Base-by-base conservation (phyloP, 2,797 vertebrate species). In the Pempheris klunzingeri region DNA sequence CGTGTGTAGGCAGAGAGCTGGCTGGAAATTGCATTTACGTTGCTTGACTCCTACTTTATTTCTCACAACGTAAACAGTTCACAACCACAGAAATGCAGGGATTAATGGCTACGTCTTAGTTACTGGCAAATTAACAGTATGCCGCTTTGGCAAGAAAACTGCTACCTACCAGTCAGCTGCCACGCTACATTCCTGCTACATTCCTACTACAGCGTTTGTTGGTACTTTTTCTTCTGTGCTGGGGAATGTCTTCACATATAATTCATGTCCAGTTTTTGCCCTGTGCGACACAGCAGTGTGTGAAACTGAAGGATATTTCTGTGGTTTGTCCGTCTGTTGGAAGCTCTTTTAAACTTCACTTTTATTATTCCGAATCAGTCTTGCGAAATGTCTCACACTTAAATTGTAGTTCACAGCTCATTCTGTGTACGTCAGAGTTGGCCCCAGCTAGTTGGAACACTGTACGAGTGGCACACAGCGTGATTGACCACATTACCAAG, bases 401-500 rank as follows among this genome's bases (percentile, higher is more conserved):
- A 5, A 53, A 24, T 53, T 57, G n/a, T 7, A 4, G 14, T 32
- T 46, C 46, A 49, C 46, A 30, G 34, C 50, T 66, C 53, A 41
- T 62, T 80, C 52, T 50, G 15, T 68, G 47, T 26, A 39, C 34
- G 60, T 76, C 54, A 54, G n/a, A 6, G 54, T 55, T 41, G 65
- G 60, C 59, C 34, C 28, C 13, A 38, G 63, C 63, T 39, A 47
- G 36, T 52, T 77, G 49, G 64, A 78, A 64, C 74, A 46, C n/a
- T 50, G 73, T 60, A 38, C 3, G 8, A 72, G 78, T 74, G 49
- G 18, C 78, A 76, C 74, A 49, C 66, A 46, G 63, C 1, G 7
- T 87, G 83, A 90, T 78, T 84, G 87, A 79, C 87, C 85, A 77
- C 70, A 80, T 90, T 81, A 74, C 69, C 57, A 59, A 83, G 53